phyloP scores from a whole-genome alignment of 2,797 vertebrate genomes.

The Synanceia verrucosa region DNA sequence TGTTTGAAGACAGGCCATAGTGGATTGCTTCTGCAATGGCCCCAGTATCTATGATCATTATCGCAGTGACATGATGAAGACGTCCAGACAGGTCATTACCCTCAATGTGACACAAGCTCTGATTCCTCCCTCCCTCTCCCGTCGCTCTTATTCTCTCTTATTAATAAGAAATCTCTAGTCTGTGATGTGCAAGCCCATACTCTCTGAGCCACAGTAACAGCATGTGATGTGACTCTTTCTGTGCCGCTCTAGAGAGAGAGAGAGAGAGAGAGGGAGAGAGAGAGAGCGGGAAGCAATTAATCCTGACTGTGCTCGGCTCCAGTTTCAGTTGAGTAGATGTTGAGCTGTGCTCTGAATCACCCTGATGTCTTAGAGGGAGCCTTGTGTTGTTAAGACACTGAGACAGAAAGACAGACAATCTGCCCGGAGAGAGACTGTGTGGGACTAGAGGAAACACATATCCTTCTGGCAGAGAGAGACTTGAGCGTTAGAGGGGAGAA shows the following conservation, averaged over 20 bases:
- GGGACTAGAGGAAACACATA: constrained; percentile 64
- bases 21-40: constrained; percentile 54
- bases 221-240: constrained; percentile 66
- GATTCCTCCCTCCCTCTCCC: constrained; percentile 40
- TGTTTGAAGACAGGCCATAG: constrained; percentile 39
- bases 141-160: constrained; percentile 47
- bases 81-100: constrained; percentile 76
- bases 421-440: constrained; percentile 64
- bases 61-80: constrained; percentile 71
- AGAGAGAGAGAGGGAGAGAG: constrained; percentile 28
- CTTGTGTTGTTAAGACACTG: constrained; percentile 62
- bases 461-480: constrained; percentile 65
- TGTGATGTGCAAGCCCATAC: constrained; percentile 54
- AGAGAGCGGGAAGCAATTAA: constrained; percentile 73
- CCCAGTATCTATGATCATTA: constrained; percentile 67
- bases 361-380: constrained; percentile 65
- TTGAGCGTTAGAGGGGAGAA: constrained; percentile 68
- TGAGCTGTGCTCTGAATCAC: constrained; percentile 62
- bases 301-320: constrained; percentile 65
- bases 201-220: constrained; percentile 56
- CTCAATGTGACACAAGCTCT: constrained; percentile 65
- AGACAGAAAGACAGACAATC: constrained; percentile 68
- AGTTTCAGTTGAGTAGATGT: constrained; percentile 67
- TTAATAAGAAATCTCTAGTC: constrained; percentile 68
- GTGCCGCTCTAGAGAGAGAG: constrained; percentile 33